Evolutionary conservation across 2,113 vertebrate genomes (phyloP).

Genomic region (Otis tarda): DNA sequence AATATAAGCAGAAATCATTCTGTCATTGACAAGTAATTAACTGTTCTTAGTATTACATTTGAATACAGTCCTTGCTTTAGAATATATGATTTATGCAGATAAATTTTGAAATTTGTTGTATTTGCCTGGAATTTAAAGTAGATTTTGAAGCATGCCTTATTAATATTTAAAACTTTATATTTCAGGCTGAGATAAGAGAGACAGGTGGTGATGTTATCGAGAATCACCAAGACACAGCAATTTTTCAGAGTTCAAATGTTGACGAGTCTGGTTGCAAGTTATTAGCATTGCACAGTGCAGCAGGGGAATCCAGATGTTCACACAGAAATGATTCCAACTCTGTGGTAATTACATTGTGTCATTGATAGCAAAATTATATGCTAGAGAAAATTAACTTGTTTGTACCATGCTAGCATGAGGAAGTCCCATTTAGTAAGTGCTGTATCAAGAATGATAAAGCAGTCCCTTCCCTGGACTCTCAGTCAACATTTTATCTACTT

Average conservation of each 20-base stretch:
- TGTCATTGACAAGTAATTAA: background rate
- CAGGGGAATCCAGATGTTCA: conserved; percentile 18
- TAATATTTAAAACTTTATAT: background rate
- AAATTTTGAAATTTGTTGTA: background rate
- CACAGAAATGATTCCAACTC: conserved; percentile 27
- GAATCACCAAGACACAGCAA: background rate
- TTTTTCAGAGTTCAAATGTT: conserved; percentile 8
- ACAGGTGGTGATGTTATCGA: background rate
- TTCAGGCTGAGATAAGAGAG: conserved; percentile 59
- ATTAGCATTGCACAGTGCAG: background rate
- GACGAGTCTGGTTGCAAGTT: conserved; percentile 39
- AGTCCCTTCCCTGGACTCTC: background rate
- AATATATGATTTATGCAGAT: background rate
- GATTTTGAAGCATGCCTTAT: background rate
- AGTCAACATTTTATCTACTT: background rate
- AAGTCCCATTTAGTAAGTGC: background rate
- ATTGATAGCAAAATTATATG: background rate
- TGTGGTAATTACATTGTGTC: conserved; percentile 49
- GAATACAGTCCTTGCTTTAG: background rate
- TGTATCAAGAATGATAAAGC: background rate
- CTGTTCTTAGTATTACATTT: background rate
- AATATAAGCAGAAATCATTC: background rate
- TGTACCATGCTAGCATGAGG: background rate
- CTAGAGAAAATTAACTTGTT: background rate
- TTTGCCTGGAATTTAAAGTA: background rate